Percentiles rank a stretch among this genome's conserved stretches.
Conservation (phyloP, 2,888 invertebrate genomes). For the Dyspetes luteomarginatus region DNA sequence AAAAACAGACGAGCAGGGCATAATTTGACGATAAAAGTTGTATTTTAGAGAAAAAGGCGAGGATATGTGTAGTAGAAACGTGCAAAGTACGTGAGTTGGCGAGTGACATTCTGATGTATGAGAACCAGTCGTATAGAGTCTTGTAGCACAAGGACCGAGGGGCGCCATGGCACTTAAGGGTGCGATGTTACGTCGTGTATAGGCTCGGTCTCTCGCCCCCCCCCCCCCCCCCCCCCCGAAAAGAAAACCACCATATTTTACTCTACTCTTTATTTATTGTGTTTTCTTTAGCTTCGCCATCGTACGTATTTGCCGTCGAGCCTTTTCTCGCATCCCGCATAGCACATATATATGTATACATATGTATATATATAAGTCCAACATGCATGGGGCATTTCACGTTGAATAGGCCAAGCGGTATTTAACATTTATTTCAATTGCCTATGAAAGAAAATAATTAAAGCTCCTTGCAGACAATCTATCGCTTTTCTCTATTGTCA, state of each 20-base stretch:
- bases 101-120: conserved; percentile 72
- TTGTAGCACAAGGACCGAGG: conserved; percentile 70
- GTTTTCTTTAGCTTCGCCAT: conserved; percentile 68
- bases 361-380: too few relatives aligned
- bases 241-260: conserved; percentile 74
- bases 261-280: conserved; percentile 77
- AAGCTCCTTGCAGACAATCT: too few relatives aligned
- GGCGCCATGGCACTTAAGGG: conserved; percentile 79
- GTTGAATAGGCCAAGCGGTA: too few relatives aligned
- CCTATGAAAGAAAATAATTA: too few relatives aligned
- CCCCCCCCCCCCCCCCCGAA: background rate
- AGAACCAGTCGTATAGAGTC: conserved; percentile 68
- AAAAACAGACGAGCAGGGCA: conserved; percentile 9
- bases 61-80: too few relatives aligned
- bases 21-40: conserved; percentile 27
- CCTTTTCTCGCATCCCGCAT: conserved; percentile 3
- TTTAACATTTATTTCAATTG: too few relatives aligned
- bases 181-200: conserved; percentile 66
- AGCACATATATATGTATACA: too few relatives aligned
- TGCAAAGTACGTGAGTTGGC: conserved; percentile 49
- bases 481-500: too few relatives aligned
- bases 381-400: too few relatives aligned
- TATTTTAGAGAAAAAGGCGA: background rate
- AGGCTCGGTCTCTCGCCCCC: conserved; percentile 36
- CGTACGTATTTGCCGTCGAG: conserved; percentile 43